phyloP scores from a whole-genome alignment of 2,888 invertebrate species.

The Saturnia japonica region DNA sequence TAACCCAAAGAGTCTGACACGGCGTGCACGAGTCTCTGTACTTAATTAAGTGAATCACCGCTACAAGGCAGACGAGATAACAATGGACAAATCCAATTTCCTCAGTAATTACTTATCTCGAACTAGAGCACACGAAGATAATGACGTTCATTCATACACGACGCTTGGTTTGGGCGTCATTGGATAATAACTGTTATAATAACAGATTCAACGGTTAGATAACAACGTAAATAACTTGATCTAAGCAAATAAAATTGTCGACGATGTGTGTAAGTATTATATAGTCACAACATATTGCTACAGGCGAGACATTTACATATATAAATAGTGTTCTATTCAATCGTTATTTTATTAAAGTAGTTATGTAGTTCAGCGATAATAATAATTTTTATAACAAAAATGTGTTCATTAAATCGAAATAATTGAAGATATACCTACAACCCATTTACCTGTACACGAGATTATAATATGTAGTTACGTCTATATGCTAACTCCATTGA shows the following conservation, averaged over 20 bases:
- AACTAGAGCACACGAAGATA: constrained; percentile 34
- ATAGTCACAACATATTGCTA: not conserved
- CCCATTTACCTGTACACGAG: not conserved
- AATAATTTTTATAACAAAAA: not conserved
- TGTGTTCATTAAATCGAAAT: not conserved
- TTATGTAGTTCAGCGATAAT: too few species aligned
- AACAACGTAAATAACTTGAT: not conserved
- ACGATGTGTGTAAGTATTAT: not conserved
- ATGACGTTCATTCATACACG: constrained; percentile 32
- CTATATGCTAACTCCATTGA: not conserved
- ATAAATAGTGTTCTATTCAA: not conserved
- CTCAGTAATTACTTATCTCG: constrained; percentile 49
- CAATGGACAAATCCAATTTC: constrained; percentile 50
- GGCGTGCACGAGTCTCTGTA: constrained; percentile 3
- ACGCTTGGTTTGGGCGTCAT: constrained; percentile 11
- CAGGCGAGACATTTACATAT: not conserved
- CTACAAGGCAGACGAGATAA: constrained; percentile 37
- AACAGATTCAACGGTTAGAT: not conserved
- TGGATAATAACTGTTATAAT: constrained; percentile 6
- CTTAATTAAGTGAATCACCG: constrained; percentile 42
- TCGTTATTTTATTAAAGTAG: not conserved
- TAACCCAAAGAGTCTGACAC: not conserved
- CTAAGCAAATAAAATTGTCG: not conserved
- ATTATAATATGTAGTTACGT: not conserved
- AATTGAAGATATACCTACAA: not conserved